These are phyloP conservation scores for Limnothrissa miodon DNA, from an alignment of 2,113 vertebrate genomes.

Conservation along the genomic window DNA sequence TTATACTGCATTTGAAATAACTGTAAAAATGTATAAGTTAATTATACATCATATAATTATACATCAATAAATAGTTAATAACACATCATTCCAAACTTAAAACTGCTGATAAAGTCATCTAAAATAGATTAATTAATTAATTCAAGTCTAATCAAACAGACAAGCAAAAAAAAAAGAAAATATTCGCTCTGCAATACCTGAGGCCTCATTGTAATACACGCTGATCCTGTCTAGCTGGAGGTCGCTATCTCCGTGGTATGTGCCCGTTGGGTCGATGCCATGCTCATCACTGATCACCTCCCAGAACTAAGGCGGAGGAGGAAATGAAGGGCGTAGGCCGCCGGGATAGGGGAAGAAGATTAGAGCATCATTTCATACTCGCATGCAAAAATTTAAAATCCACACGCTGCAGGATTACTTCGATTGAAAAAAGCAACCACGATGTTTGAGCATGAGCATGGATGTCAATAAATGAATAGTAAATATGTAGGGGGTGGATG, in stretches of 20 bases:
- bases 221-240: slow-evolving; percentile 84
- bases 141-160: no score
- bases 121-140: background rate
- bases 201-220: slow-evolving; percentile 89
- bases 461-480: background rate
- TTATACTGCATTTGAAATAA: background rate
- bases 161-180: background rate
- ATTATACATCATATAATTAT: background rate
- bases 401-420: background rate
- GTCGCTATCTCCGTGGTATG: slow-evolving; percentile 82
- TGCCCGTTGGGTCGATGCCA: slow-evolving; percentile 85
- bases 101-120: background rate
- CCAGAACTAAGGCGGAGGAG: slow-evolving; percentile 67
- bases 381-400: background rate
- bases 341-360: background rate
- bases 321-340: background rate
- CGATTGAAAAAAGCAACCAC: background rate
- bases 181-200: slow-evolving; percentile 62
- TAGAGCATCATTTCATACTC: background rate
- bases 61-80: background rate
- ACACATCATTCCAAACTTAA: background rate
- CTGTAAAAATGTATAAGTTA: background rate
- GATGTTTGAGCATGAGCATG: background rate
- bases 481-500: background rate
- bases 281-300: slow-evolving; percentile 78